Percentiles rank a stretch among this genome's conserved stretches.
These are phyloP conservation scores for Caranx melampygus DNA, from an alignment of 2,113 vertebrate genomes.

Conservation along the genomic window DNA sequence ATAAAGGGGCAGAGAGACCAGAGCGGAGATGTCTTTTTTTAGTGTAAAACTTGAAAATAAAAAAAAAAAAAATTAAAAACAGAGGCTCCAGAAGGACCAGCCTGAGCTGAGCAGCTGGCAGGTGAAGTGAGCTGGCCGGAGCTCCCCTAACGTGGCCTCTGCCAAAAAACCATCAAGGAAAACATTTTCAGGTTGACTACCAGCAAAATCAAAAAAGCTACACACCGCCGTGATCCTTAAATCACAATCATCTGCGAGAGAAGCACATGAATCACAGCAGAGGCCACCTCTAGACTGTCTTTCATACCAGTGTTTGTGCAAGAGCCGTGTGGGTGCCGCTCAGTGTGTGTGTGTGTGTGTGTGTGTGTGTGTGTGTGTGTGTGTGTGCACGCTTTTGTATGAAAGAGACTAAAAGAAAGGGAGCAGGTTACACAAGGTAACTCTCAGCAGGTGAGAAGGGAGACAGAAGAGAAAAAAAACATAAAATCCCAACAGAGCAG, in stretches of 20 bases:
- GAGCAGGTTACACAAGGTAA: conserved; percentile 60
- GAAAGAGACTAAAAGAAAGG: conserved; percentile 32
- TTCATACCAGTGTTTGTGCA: conserved; percentile 36
- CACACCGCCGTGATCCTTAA: conserved; percentile 45
- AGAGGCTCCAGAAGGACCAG: conserved; percentile 50
- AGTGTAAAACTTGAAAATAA: conserved; percentile 32
- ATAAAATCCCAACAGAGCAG: conserved; percentile 58
- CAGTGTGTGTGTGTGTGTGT: conserved; percentile 17
- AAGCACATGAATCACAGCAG: conserved; percentile 42
- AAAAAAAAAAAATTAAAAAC: conserved; percentile 1
- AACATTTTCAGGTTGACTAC: conserved; percentile 74
- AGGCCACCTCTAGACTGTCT: conserved; percentile 45
- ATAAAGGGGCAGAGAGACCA: not conserved
- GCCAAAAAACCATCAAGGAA: conserved; percentile 72
- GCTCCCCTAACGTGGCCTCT: conserved; percentile 48
- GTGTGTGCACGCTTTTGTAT: not conserved
- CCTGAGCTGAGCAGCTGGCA: conserved; percentile 66
- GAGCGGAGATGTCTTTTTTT: conserved; percentile 48
- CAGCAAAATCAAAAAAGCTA: conserved; percentile 69
- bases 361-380: conserved; percentile 18
- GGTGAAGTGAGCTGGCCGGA: conserved; percentile 56
- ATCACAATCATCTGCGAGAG: conserved; percentile 55
- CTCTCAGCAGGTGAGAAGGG: conserved; percentile 70
- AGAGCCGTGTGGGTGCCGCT: conserved; percentile 28
- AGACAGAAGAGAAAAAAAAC: conserved; percentile 51